Conservation (phyloP, 2,888 invertebrate species). For the Thymelicus sylvestris region DNA sequence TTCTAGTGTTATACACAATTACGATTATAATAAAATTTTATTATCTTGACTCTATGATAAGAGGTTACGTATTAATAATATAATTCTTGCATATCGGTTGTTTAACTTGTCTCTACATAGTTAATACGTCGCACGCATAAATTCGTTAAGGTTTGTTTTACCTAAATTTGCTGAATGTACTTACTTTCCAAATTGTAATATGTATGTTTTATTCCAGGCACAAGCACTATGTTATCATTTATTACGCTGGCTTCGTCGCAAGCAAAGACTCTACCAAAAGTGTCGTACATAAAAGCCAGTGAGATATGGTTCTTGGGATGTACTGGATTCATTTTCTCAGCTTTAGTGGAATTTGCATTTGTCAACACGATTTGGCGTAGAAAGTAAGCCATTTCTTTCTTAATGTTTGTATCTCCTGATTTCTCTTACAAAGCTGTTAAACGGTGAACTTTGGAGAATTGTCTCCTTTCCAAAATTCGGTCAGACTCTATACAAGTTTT, state of each 20-base stretch:
- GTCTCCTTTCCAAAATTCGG: no score
- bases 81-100: not conserved
- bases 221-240: constrained; percentile 94
- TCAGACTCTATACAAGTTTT: no score
- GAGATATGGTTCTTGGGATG: constrained; percentile 96
- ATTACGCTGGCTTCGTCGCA: constrained; percentile 94
- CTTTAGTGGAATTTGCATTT: constrained; percentile 94
- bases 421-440: no score
- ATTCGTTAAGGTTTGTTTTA: no score
- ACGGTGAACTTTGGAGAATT: no score
- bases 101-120: no score
- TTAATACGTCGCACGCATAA: no score
- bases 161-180: not conserved
- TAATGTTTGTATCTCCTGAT: not conserved
- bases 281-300: constrained; percentile 95
- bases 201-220: constrained; percentile 81
- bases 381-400: constrained; percentile 83
- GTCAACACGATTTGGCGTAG: constrained; percentile 95
- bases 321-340: constrained; percentile 93
- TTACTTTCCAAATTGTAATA: constrained; percentile 25
- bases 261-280: constrained; percentile 93
- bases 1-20: no score
- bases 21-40: no score
- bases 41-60: no score
- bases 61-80: not conserved